Evolutionary conservation across 1,140 invertebrate genomes (phyloP), one percentile per base, ranked within the genome.

Genomic region (Maconellicoccus hirsutus): DNA sequence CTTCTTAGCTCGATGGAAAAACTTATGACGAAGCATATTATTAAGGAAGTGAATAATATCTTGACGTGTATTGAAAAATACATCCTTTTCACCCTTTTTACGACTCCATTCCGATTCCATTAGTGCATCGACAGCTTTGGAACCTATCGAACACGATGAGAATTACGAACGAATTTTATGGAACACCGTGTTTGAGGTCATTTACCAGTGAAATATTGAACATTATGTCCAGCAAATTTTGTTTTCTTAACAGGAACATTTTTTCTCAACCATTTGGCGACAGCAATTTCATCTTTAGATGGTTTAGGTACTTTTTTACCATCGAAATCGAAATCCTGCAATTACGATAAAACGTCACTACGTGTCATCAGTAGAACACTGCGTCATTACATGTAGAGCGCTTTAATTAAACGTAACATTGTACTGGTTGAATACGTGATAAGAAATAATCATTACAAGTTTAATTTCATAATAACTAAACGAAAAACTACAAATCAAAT

Each of bases 1-100:
- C 81, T 95, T 96, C 77, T 91, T 90, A 70, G 94, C 95, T 74
- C 95, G 86, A 81, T 98, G 95, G 80, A 95, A 98, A 78, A 98
- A 87, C 79, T 96, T 96, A 80, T 96, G 94, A 75, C 87, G 84
- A 74, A 98, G 79, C 88, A 97, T 91, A 70, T 84, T 79, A 74
- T 96, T 87, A 70, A 96, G 81, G 78, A 88, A 96, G 70, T 90
- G 84, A 6, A 90, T 86, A 70, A 89, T 89, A 72, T 91, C 87
- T 76, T 88, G 84, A 61, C 95, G 83, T 12, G 86, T 89, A 38
- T 87, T 86, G 79, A 98, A 98, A 26, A 92, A 78, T 0, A 90
- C 85, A 72, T 86, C 85, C 73, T 86, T 85, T 61, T 88, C 86
- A 22, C 81, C 78, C 73, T 84, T 84, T 8, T 59, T 70, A 73